Evolutionary conservation across 2,888 invertebrate genomes (phyloP).

Genomic region (Chrysolina americana): DNA sequence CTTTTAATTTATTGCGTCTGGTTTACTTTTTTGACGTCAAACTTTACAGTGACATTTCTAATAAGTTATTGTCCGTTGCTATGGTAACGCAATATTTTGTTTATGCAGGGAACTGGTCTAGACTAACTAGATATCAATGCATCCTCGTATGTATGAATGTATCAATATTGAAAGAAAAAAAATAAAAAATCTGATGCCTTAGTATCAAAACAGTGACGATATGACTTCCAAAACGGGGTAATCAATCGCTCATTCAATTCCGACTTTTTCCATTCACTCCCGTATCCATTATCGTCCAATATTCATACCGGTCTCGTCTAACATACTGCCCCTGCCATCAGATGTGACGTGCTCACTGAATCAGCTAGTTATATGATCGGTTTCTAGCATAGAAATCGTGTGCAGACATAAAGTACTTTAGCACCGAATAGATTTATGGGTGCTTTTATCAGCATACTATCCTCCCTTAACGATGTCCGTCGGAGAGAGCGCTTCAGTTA

Average conservation of each 20-base stretch:
- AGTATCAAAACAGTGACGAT: too few relatives aligned
- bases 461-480: constrained; percentile 67
- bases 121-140: too few relatives aligned
- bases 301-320: constrained; percentile 42
- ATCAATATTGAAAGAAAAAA: too few relatives aligned
- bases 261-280: constrained; percentile 2
- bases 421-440: constrained; percentile 64
- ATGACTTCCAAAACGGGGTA: neutral
- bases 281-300: constrained; percentile 25
- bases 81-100: too few relatives aligned
- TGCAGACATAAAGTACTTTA: constrained; percentile 65
- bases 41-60: too few relatives aligned
- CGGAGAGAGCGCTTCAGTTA: constrained; percentile 55
- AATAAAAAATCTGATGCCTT: too few relatives aligned
- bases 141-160: too few relatives aligned
- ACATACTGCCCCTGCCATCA: constrained; percentile 58
- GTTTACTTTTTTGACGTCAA: too few relatives aligned
- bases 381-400: constrained; percentile 63
- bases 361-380: constrained; percentile 61
- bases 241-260: neutral
- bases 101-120: too few relatives aligned
- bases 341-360: constrained; percentile 62
- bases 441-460: constrained; percentile 66
- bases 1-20: too few relatives aligned
- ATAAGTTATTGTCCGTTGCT: too few relatives aligned